phyloP scores from a whole-genome alignment of 2,113 vertebrate genomes.

The Cairina moschata region DNA sequence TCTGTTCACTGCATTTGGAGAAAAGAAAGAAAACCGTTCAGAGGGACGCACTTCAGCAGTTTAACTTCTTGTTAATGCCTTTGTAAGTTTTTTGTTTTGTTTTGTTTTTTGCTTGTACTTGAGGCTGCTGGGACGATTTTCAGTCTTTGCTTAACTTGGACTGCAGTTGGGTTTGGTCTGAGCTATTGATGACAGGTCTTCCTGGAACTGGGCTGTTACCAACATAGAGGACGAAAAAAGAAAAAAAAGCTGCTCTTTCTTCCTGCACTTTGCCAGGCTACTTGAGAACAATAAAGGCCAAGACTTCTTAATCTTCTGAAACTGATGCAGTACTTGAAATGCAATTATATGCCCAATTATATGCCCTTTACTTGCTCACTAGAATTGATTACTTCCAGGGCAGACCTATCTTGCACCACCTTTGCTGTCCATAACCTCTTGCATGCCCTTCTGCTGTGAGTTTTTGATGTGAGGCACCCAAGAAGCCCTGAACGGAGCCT shows the following conservation, averaged over 20 bases:
- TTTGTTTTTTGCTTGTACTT: not conserved
- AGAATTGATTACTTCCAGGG: not conserved
- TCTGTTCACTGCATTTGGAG: not conserved
- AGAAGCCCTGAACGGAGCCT: not conserved
- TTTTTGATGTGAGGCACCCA: not conserved
- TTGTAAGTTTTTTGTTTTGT: too few relatives aligned
- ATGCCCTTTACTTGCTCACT: not conserved
- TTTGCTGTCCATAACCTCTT: not conserved
- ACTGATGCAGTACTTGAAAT: not conserved
- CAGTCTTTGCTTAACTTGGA: not conserved
- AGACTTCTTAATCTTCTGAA: not conserved
- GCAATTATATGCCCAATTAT: not conserved
- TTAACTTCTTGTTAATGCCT: not conserved
- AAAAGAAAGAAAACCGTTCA: not conserved
- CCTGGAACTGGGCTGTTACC: not conserved
- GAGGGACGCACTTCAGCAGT: too few relatives aligned
- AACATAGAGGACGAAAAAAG: fast-evolving
- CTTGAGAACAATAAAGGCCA: not conserved
- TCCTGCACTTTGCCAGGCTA: not conserved
- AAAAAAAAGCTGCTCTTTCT: not conserved
- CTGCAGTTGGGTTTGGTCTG: not conserved
- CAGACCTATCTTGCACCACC: not conserved
- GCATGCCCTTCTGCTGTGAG: not conserved
- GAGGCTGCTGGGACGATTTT: not conserved
- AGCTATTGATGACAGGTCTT: not conserved